Conservation (phyloP, 2,888 invertebrate species). For the Cynaeus angustus region DNA sequence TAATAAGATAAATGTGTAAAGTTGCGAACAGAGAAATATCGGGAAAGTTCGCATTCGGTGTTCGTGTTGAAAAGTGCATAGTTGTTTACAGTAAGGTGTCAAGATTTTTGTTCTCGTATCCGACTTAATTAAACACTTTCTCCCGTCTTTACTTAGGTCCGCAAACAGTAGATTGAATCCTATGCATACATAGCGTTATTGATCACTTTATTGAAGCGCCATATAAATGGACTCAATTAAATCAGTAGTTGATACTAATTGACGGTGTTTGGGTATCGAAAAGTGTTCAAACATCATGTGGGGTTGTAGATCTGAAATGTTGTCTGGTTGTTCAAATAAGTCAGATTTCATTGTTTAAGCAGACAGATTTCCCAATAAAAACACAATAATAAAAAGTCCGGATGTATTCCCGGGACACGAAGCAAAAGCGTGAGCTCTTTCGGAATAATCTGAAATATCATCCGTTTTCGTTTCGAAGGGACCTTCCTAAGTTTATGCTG, state of each 20-base stretch:
- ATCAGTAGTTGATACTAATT: slow-evolving; percentile 42
- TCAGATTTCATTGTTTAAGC: slow-evolving; percentile 22
- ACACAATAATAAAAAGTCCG: slow-evolving; percentile 29
- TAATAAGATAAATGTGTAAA: slow-evolving; percentile 59
- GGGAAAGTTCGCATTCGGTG: slow-evolving; percentile 5
- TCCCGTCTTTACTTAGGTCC: slow-evolving; percentile 44
- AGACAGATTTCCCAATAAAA: slow-evolving; percentile 35
- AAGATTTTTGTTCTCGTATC: slow-evolving; percentile 31
- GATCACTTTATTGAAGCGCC: slow-evolving; percentile 46
- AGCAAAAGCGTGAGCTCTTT: slow-evolving; percentile 19
- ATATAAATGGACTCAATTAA: slow-evolving; percentile 45
- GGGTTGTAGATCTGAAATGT: background rate
- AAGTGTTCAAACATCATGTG: background rate
- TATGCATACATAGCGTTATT: slow-evolving; percentile 44
- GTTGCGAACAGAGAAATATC: slow-evolving; percentile 51
- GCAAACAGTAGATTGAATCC: slow-evolving; percentile 46
- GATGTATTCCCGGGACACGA: slow-evolving; percentile 16
- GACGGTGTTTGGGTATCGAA: slow-evolving; percentile 16
- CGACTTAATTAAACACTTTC: slow-evolving; percentile 49
- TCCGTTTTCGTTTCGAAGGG: slow-evolving; percentile 13
- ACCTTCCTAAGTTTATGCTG: slow-evolving; percentile 26
- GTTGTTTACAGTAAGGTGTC: slow-evolving; percentile 21
- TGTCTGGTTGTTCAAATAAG: background rate
- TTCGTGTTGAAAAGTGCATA: background rate
- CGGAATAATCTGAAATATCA: slow-evolving; percentile 39